A percentile compares a stretch with the other conserved stretches of the same genome.
Conservation (phyloP, 2,797 vertebrate genomes). For the Rallus crepitans region DNA sequence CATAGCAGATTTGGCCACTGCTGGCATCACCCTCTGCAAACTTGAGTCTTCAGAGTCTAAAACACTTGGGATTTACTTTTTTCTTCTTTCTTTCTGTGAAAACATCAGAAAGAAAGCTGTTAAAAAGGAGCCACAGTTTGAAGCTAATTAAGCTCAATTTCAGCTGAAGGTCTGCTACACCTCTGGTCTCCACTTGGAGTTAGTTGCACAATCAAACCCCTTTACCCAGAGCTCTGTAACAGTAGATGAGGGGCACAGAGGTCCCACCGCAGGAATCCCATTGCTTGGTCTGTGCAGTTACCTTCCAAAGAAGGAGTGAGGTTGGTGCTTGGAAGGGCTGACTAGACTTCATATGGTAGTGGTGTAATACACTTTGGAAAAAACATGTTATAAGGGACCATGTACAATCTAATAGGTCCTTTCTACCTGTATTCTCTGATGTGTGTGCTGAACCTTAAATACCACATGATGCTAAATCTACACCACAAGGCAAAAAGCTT, state of each 20-base stretch:
- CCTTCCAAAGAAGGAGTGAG: background rate
- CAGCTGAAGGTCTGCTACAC: background rate
- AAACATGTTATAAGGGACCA: accelerated
- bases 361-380: background rate
- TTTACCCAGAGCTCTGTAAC: background rate
- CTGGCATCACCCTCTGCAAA: background rate
- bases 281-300: background rate
- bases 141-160: background rate
- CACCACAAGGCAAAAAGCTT: background rate
- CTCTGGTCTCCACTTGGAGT: background rate
- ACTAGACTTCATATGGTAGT: background rate
- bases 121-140: background rate
- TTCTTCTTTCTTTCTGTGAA: background rate
- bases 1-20: background rate
- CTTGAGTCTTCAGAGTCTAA: background rate
- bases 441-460: background rate
- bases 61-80: background rate
- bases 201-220: accelerated
- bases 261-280: background rate
- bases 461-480: background rate
- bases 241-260: background rate
- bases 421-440: background rate
- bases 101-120: background rate
- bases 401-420: background rate
- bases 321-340: background rate